Evolutionary conservation across 2,888 invertebrate genomes (phyloP).

Genomic region (Chrysotoxum bicinctum): DNA sequence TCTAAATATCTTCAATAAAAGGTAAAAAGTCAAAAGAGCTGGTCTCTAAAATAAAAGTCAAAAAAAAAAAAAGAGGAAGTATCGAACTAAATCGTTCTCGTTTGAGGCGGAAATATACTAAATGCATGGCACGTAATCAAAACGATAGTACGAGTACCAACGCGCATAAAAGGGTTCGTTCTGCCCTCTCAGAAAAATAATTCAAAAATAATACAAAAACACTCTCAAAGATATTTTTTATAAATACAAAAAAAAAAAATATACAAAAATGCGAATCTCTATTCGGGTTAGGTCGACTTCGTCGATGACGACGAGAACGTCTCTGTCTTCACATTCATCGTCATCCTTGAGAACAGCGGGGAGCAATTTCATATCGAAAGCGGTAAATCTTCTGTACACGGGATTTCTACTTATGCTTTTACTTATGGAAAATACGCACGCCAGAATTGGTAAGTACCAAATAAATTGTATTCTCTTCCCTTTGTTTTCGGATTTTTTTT

Average conservation of each 20-base stretch:
- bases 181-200: slow-evolving; percentile 5
- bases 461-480: slow-evolving; percentile 11
- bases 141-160: slow-evolving; percentile 59
- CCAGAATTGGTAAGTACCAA: slow-evolving; percentile 79
- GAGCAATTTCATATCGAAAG: slow-evolving; percentile 68
- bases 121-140: slow-evolving; percentile 70
- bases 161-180: slow-evolving; percentile 54
- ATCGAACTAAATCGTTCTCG: slow-evolving; percentile 64
- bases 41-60: not conserved
- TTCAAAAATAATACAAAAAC: slow-evolving; percentile 14
- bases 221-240: not conserved
- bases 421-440: slow-evolving; percentile 77
- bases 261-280: slow-evolving; percentile 50
- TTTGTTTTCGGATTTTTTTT: not conserved
- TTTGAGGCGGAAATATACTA: slow-evolving; percentile 41
- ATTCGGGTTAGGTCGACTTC: slow-evolving; percentile 35
- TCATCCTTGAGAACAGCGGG: slow-evolving; percentile 57
- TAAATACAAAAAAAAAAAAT: slow-evolving; percentile 8
- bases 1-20: slow-evolving; percentile 50
- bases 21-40: slow-evolving; percentile 53
- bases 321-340: slow-evolving; percentile 25
- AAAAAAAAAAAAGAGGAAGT: not conserved
- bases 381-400: slow-evolving; percentile 73
- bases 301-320: slow-evolving; percentile 12
- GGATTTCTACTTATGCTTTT: slow-evolving; percentile 75